Conservation (phyloP, 2,888 invertebrate genomes). For the Caenorhabditis japonica region DNA sequence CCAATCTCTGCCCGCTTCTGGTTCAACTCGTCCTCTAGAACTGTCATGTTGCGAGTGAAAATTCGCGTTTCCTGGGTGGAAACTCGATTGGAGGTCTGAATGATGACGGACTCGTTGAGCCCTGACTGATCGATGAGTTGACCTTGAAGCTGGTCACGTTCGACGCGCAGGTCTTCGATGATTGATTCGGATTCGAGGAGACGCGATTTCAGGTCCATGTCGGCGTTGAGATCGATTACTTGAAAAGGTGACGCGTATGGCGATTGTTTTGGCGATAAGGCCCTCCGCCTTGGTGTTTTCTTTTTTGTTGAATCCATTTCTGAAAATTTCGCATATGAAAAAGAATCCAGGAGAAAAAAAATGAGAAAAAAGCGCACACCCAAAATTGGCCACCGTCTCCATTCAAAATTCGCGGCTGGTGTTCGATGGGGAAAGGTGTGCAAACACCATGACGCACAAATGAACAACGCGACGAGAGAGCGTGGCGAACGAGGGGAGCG, state of each 20-base stretch:
- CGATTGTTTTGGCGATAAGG: slow-evolving; percentile 20
- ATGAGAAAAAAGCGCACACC: too few species aligned
- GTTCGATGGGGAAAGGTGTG: background rate
- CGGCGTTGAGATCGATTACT: slow-evolving; percentile 23
- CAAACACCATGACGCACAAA: slow-evolving; percentile 1
- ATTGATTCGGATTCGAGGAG: slow-evolving; percentile 19
- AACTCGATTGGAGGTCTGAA: slow-evolving; percentile 32
- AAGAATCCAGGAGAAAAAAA: too few species aligned
- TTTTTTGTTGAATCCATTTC: background rate
- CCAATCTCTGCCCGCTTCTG: slow-evolving; percentile 22
- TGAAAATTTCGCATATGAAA: too few species aligned
- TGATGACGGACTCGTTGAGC: slow-evolving; percentile 40
- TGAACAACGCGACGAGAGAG: background rate
- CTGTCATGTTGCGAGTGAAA: slow-evolving; percentile 17
- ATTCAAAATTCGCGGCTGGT: too few species aligned
- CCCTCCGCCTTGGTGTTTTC: slow-evolving; percentile 37
- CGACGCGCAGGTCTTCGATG: slow-evolving; percentile 13
- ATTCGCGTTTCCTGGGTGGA: slow-evolving; percentile 44
- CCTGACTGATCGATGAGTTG: slow-evolving; percentile 18
- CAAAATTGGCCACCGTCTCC: slow-evolving; percentile 2
- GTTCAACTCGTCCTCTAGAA: slow-evolving; percentile 28
- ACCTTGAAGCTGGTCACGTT: slow-evolving; percentile 18
- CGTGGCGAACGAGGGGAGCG: slow-evolving; percentile 1
- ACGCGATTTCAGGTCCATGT: slow-evolving; percentile 10
- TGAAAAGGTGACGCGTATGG: slow-evolving; percentile 39